These are phyloP conservation scores for Pontoporia blainvillei DNA, from an alignment of 2,113 vertebrate genomes.

Conservation along the genomic window DNA sequence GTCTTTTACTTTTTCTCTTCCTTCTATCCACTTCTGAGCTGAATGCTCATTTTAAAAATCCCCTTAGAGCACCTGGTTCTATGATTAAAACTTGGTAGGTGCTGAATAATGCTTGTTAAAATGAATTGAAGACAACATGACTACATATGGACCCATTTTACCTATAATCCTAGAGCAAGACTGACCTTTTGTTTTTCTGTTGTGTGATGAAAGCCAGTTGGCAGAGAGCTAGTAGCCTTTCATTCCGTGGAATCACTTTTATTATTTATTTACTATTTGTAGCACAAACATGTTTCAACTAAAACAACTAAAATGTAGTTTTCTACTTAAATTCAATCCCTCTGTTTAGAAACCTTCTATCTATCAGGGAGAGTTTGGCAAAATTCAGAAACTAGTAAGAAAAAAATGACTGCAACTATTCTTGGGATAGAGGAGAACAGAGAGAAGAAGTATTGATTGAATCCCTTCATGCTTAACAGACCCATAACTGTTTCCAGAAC, in stretches of 20 bases:
- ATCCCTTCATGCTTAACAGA: constrained; percentile 40
- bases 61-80: neutral
- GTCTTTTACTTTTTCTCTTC: neutral
- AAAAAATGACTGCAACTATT: constrained; percentile 31
- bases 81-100: neutral
- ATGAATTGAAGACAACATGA: constrained; percentile 48
- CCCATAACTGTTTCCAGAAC: constrained; percentile 56
- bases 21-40: neutral
- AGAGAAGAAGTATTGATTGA: constrained; percentile 41
- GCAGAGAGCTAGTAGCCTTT: constrained; percentile 27
- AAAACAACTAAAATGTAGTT: constrained; percentile 28
- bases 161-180: constrained; percentile 37
- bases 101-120: constrained; percentile 52
- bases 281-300: constrained; percentile 57
- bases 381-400: constrained; percentile 34
- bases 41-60: neutral
- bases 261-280: constrained; percentile 73
- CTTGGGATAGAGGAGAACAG: constrained; percentile 23
- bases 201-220: constrained; percentile 57
- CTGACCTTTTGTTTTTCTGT: constrained; percentile 55
- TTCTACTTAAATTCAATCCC: constrained; percentile 42
- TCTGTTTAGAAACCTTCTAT: constrained; percentile 47
- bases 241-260: constrained; percentile 46
- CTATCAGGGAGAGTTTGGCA: constrained; percentile 45
- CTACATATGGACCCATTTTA: constrained; percentile 60